Percentiles rank a stretch among this genome's conserved stretches.
Conservation (phyloP, 2,888 invertebrate genomes). For the Anorthoa munda region DNA sequence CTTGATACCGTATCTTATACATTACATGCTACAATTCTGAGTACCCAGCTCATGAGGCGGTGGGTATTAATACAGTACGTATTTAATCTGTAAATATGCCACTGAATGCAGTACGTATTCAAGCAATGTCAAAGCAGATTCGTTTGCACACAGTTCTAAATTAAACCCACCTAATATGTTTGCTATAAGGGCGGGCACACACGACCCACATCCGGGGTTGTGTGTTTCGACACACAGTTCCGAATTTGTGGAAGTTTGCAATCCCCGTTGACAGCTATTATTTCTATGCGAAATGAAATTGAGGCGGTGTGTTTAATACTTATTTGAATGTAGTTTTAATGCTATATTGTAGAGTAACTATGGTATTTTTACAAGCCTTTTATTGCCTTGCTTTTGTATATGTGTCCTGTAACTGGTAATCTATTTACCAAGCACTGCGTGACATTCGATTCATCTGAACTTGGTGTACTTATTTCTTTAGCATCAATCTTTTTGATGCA, state of each 20-base stretch:
- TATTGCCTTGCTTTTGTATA: too few species aligned
- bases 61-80: too few species aligned
- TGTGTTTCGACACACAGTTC: background rate
- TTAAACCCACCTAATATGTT: constrained; percentile 21
- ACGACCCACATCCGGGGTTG: constrained; percentile 6
- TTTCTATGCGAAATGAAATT: background rate
- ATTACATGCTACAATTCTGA: too few species aligned
- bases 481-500: too few species aligned
- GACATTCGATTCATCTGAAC: too few species aligned
- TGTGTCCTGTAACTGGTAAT: too few species aligned
- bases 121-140: constrained; percentile 2
- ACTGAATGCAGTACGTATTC: background rate
- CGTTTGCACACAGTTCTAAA: constrained; percentile 11
- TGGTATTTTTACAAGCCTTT: background rate
- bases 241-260: constrained; percentile 2
- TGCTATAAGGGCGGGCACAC: constrained; percentile 17
- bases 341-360: background rate
- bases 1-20: too few species aligned
- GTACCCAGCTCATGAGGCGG: too few species aligned
- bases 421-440: too few species aligned
- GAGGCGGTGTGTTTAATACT: background rate
- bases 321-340: background rate
- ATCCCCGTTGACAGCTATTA: constrained; percentile 3
- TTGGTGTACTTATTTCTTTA: too few species aligned
- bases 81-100: too few species aligned